phyloP scores from a whole-genome alignment of 1,140 invertebrate species.

The Charaxes varanes region DNA sequence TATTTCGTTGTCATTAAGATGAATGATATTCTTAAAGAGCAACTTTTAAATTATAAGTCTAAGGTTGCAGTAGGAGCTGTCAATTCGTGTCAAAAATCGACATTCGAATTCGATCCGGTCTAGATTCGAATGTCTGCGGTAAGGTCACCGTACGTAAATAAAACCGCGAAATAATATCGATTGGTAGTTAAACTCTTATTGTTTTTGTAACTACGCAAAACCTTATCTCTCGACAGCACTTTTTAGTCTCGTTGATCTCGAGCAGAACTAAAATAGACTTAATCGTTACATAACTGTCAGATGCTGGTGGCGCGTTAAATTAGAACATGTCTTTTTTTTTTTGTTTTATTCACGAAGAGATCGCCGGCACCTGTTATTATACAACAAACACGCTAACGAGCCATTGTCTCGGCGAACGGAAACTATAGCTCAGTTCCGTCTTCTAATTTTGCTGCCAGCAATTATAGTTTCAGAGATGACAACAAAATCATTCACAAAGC shows the following conservation, averaged over 20 bases:
- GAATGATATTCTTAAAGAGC: no score
- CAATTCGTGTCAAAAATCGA: slow-evolving; percentile 5
- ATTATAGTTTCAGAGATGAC: no score
- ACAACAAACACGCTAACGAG: slow-evolving; percentile 45
- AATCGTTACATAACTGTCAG: slow-evolving; percentile 37
- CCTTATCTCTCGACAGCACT: slow-evolving; percentile 1
- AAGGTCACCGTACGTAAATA: slow-evolving; percentile 22
- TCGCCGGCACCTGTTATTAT: slow-evolving; percentile 38
- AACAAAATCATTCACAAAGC: no score
- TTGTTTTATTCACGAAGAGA: slow-evolving; percentile 22
- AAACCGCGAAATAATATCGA: no score
- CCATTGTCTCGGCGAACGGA: slow-evolving; percentile 51
- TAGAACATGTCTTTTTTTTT: slow-evolving; percentile 32
- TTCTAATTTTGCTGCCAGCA: slow-evolving; percentile 18
- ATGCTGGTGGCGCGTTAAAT: slow-evolving; percentile 39
- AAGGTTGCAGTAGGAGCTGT: background rate
- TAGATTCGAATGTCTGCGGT: slow-evolving; percentile 29
- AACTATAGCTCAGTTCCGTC: slow-evolving; percentile 50
- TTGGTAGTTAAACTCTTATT: background rate
- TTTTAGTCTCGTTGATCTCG: background rate
- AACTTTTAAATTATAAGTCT: background rate
- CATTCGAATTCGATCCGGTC: slow-evolving; percentile 24
- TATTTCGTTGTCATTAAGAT: no score
- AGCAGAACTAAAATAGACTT: slow-evolving; percentile 15
- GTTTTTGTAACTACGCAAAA: slow-evolving; percentile 4